These are phyloP conservation scores for Poeciliopsis turneri DNA, from an alignment of 2,797 vertebrate species.

Conservation along the genomic window DNA sequence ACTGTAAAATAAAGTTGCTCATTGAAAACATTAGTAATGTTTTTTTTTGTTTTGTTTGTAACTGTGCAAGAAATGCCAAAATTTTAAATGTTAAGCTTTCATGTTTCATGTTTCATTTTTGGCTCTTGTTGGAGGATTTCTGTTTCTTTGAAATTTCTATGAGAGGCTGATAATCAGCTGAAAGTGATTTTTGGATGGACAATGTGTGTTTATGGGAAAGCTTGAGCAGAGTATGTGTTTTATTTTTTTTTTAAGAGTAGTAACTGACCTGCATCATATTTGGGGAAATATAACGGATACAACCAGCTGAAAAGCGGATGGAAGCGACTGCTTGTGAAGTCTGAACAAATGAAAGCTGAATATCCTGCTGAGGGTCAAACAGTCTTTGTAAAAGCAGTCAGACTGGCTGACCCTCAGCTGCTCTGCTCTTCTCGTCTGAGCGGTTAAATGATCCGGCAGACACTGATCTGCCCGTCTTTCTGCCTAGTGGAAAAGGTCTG, in stretches of 20 bases:
- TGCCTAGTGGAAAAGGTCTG: conserved; percentile 67
- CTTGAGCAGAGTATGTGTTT: background rate
- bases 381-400: conserved; percentile 19
- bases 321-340: conserved; percentile 11
- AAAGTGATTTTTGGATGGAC: background rate
- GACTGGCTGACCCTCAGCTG: conserved; percentile 19
- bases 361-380: conserved; percentile 18
- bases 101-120: background rate
- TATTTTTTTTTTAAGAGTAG: background rate
- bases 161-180: background rate
- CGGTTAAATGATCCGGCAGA: conserved; percentile 55
- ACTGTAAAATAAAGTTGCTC: background rate
- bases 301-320: conserved; percentile 3
- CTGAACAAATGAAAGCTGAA: conserved; percentile 1
- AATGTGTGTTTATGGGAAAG: background rate
- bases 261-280: background rate
- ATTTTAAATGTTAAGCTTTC: background rate
- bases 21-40: background rate
- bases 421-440: conserved; percentile 31
- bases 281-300: background rate
- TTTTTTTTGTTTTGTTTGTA: background rate
- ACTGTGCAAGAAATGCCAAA: background rate
- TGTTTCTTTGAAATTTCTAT: background rate
- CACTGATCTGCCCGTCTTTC: conserved; percentile 53
- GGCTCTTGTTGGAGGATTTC: background rate